Base-by-base conservation (phyloP, 2,888 invertebrate genomes). In the Selenia dentaria region DNA sequence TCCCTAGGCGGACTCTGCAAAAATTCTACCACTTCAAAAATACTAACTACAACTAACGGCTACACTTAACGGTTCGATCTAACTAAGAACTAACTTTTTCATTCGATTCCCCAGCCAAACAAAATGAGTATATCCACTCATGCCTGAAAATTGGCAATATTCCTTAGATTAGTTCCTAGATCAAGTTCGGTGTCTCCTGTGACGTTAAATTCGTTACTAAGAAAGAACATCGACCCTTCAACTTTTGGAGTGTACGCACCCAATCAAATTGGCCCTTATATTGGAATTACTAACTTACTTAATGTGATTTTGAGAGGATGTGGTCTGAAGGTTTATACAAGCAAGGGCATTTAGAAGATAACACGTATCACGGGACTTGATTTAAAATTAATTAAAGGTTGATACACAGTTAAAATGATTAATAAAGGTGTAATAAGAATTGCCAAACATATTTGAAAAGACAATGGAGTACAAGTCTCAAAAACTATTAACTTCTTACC, bases 211-310 rank as follows among this genome's bases (percentile, higher is more conserved):
- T 12, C 10, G 11, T 22, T n/a, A 25, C 11, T 32, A 26, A 20
- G 8, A 33, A 3, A 32, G 35, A 13, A 24, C 35, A 18, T 31
- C 20, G 46, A 31, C 40, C 40, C 20, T 36, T 31, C 29, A 26
- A 16, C 25, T 36, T 10, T 22, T 27, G 9, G 3, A 40, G 35
- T n/a, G 28, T 33, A 39, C 28, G 11, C 10, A 36, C 32, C 36
- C 27, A 41, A 41, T 47, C 32, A 32, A 41, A 47, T 47, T 46
- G 34, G 9, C 32, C 27, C 18, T 22, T 26, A 32, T 47, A 47
- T 47, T 47, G 47, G 40, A 27, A 28, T 20, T 22, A 27, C 27
- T 41, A 41, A 47, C 45, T 45, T 45, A 25, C 29, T 6, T 45
- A 29, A 45, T 45, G 20, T 45, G 16, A 36, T 36, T 14, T 26